These are phyloP conservation scores for Sphenodon punctatus DNA, from an alignment of 2,797 vertebrate species.

Conservation along the genomic window DNA sequence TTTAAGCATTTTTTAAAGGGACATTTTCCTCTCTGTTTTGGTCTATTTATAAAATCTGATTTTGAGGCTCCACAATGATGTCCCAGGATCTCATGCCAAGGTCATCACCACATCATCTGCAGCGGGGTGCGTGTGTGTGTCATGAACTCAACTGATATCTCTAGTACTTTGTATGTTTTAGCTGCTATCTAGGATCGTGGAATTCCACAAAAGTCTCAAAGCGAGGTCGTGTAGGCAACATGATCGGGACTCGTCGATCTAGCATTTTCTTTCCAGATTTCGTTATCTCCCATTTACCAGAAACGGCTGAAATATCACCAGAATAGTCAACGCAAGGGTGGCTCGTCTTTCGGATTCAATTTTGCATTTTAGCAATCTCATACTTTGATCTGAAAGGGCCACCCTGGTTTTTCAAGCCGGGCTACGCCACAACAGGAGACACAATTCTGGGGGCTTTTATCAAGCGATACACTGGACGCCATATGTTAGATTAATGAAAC, in stretches of 20 bases:
- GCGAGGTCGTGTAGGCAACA: too few relatives aligned
- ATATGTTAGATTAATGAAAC: constrained; percentile 3
- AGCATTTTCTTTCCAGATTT: too few relatives aligned
- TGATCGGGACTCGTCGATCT: too few relatives aligned
- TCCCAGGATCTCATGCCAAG: too few relatives aligned
- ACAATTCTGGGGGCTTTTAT: constrained; percentile 9
- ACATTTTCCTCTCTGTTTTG: not conserved
- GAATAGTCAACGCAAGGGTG: constrained; percentile 1
- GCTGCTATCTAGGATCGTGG: too few relatives aligned
- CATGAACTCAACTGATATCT: too few relatives aligned
- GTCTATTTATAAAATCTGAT: too few relatives aligned
- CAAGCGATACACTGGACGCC: not conserved
- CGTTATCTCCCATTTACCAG: not conserved
- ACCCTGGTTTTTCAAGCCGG: constrained; percentile 23
- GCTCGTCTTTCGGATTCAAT: constrained; percentile 34
- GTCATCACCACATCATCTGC: too few relatives aligned
- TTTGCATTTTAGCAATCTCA: constrained; percentile 16
- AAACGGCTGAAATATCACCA: constrained; percentile 11
- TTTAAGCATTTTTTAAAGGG: not conserved
- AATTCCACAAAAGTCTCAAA: too few relatives aligned
- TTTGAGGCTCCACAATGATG: too few relatives aligned
- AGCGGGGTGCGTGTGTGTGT: too few relatives aligned
- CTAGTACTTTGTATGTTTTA: too few relatives aligned
- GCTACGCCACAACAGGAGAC: constrained; percentile 32
- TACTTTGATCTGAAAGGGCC: constrained; percentile 18